Percentiles rank a stretch among this genome's conserved stretches.
phyloP scores from a whole-genome alignment of 2,797 vertebrate species.

The Astyanax mexicanus region DNA sequence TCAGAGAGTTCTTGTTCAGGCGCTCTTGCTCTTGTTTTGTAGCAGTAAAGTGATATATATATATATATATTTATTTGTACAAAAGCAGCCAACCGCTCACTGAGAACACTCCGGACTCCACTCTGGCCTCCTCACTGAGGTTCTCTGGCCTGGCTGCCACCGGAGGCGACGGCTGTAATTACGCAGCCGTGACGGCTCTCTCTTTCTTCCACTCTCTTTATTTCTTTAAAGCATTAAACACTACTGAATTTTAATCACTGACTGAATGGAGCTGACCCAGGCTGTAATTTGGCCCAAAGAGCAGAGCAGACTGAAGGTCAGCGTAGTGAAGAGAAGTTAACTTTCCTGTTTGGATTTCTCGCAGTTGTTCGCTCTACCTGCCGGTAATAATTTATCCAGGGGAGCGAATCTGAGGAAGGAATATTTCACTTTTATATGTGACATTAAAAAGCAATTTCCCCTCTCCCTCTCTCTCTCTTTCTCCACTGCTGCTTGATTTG shows the following conservation, averaged over 20 bases:
- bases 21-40: too few relatives aligned
- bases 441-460: slow-evolving; percentile 8
- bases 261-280: not conserved
- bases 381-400: not conserved
- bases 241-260: not conserved
- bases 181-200: not conserved
- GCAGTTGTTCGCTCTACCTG: not conserved
- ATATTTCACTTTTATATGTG: slow-evolving; percentile 9
- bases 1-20: too few relatives aligned
- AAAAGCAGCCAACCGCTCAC: too few relatives aligned
- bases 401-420: not conserved
- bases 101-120: not conserved
- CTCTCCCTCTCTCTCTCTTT: not conserved
- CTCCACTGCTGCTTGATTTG: not conserved
- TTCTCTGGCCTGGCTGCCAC: not conserved
- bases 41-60: too few relatives aligned
- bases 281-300: not conserved
- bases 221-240: not conserved
- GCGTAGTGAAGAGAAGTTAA: not conserved
- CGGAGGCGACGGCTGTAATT: not conserved
- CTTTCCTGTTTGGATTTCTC: not conserved
- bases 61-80: too few relatives aligned
- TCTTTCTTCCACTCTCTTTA: not conserved
- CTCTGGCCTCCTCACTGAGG: not conserved
- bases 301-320: not conserved